Evolutionary conservation across 2,888 invertebrate species (phyloP).

Genomic region (Hirtodrosophila confusa): DNA sequence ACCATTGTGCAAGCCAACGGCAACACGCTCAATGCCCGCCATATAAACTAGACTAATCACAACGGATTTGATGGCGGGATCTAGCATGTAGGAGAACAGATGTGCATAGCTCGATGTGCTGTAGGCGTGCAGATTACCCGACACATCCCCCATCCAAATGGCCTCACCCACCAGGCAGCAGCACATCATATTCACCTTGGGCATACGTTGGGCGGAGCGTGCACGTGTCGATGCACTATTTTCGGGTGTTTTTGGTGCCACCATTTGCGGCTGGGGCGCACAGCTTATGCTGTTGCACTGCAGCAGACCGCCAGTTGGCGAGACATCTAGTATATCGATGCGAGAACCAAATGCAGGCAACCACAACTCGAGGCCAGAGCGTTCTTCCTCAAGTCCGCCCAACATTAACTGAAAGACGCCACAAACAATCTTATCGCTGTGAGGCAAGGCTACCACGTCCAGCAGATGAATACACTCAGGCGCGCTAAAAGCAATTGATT

Average conservation of each 20-base stretch:
- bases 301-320: conserved; percentile 86
- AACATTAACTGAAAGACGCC: conserved; percentile 84
- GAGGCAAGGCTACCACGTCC: conserved; percentile 90
- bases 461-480: conserved; percentile 96
- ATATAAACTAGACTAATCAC: conserved; percentile 89
- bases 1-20: conserved; percentile 92
- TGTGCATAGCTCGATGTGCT: conserved; percentile 86
- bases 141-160: conserved; percentile 96
- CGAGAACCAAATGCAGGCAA: conserved; percentile 88
- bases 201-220: conserved; percentile 71
- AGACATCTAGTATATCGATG: conserved; percentile 87
- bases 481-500: conserved; percentile 85
- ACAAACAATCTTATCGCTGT: conserved; percentile 88
- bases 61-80: conserved; percentile 87
- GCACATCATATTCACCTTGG: conserved; percentile 82
- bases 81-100: conserved; percentile 88
- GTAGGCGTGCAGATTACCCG: conserved; percentile 93
- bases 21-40: conserved; percentile 89
- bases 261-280: conserved; percentile 74
- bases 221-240: conserved; percentile 55
- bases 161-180: conserved; percentile 89
- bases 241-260: conserved; percentile 54
- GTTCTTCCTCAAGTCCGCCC: conserved; percentile 85
- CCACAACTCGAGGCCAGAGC: conserved; percentile 89
- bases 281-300: conserved; percentile 86